A percentile compares a stretch with the other conserved stretches of the same genome.
Conservation (phyloP, 2,888 invertebrate genomes). For the Dasypolia templi region DNA sequence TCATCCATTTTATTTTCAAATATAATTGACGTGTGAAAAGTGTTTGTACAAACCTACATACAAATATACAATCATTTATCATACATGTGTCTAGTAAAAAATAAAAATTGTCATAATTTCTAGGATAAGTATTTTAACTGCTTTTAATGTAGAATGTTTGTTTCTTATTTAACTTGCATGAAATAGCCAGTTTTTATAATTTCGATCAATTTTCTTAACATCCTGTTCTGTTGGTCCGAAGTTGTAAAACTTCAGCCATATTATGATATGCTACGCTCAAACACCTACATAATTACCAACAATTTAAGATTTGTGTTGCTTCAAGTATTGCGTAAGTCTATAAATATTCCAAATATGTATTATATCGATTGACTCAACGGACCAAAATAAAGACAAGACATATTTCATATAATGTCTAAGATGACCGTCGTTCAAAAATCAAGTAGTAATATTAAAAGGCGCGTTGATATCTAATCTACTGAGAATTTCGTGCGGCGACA, state of each 20-base stretch:
- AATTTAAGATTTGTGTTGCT: constrained; percentile 58
- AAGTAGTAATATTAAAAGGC: constrained; percentile 35
- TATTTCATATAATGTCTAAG: constrained; percentile 39
- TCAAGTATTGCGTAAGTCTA: constrained; percentile 48
- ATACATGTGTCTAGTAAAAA: too few relatives aligned
- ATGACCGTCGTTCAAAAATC: constrained; percentile 46
- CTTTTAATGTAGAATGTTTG: constrained; percentile 19
- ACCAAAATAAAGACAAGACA: constrained; percentile 43
- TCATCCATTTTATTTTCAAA: too few relatives aligned
- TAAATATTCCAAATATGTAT: constrained; percentile 55
- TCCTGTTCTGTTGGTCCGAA: constrained; percentile 19
- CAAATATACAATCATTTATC: too few relatives aligned
- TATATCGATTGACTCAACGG: constrained; percentile 23
- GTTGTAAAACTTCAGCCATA: constrained; percentile 9
- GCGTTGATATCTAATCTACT: constrained; percentile 55
- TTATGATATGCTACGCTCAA: constrained; percentile 19
- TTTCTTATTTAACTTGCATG: constrained; percentile 30
- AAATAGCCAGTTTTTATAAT: constrained; percentile 11
- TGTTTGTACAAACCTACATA: too few relatives aligned
- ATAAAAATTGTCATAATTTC: too few relatives aligned
- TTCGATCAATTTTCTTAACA: constrained; percentile 17
- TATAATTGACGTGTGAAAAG: too few relatives aligned
- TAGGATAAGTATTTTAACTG: constrained; percentile 3
- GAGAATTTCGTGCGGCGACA: constrained; percentile 59
- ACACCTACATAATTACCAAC: constrained; percentile 38